Evolutionary conservation across 2,888 invertebrate genomes (phyloP).

Genomic region (Drosophila setosimentum): DNA sequence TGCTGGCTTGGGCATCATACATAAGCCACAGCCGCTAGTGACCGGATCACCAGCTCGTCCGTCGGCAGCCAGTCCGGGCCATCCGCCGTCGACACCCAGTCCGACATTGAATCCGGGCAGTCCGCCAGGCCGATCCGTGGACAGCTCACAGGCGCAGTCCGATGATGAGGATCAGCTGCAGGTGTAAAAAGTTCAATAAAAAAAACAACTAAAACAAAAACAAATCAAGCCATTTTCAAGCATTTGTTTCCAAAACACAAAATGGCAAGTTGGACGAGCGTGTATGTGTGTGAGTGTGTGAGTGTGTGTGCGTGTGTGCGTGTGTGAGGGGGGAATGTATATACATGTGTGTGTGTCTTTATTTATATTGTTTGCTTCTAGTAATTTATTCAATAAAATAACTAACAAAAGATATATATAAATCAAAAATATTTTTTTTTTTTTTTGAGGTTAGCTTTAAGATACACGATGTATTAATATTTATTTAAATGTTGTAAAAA

Average conservation of each 20-base stretch:
- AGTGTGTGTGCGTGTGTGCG: constrained; percentile 5
- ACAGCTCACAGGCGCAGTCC: constrained; percentile 84
- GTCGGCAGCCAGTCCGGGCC: constrained; percentile 41
- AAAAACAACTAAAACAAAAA: not conserved
- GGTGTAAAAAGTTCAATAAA: constrained; percentile 77
- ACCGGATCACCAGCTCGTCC: constrained; percentile 44
- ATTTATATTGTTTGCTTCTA: constrained; percentile 65
- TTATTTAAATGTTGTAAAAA: constrained; percentile 74
- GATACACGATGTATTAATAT: constrained; percentile 38
- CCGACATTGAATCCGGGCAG: constrained; percentile 85
- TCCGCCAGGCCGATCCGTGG: constrained; percentile 84
- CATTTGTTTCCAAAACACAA: constrained; percentile 42
- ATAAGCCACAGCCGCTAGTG: constrained; percentile 49
- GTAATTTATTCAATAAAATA: constrained; percentile 53
- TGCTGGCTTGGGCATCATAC: constrained; percentile 37
- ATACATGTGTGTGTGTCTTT: constrained; percentile 19
- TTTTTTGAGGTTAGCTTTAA: constrained; percentile 44
- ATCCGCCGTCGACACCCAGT: constrained; percentile 83
- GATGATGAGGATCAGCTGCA: constrained; percentile 85
- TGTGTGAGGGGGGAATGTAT: constrained; percentile 8
- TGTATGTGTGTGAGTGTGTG: constrained; percentile 16
- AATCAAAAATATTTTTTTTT: constrained; percentile 25
- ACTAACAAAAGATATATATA: not conserved
- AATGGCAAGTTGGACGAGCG: constrained; percentile 9
- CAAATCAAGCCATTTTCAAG: constrained; percentile 7